Conservation (phyloP, 23 tunicate genomes). For the Oikopleura vanhoeffeni region DNA sequence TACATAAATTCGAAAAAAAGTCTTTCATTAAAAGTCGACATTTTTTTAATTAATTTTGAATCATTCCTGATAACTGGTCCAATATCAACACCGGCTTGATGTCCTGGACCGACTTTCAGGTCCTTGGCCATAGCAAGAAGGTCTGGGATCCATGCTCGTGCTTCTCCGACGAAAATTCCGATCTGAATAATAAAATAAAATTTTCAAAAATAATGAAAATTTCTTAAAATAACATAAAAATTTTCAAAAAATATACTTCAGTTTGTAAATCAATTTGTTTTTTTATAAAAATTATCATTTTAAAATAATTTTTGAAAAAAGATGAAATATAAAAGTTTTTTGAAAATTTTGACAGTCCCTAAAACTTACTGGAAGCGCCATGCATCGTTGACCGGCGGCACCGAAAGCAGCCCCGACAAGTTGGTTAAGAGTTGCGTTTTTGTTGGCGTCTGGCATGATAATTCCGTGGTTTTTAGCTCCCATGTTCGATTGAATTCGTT, state of each 20-base stretch:
- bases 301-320: too few relatives aligned
- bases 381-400: constrained; percentile 94
- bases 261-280: too few relatives aligned
- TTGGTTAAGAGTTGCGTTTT: constrained; percentile 84
- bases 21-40: too few relatives aligned
- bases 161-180: constrained; percentile 83
- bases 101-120: constrained; percentile 41
- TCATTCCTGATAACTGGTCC: constrained; percentile 89
- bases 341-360: too few relatives aligned
- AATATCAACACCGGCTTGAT: constrained; percentile 51
- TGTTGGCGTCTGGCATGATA: constrained; percentile 92
- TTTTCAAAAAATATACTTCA: too few relatives aligned
- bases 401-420: constrained; percentile 98
- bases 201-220: too few relatives aligned
- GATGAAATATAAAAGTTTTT: too few relatives aligned
- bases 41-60: too few relatives aligned
- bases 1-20: too few relatives aligned
- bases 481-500: constrained; percentile 91
- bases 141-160: constrained; percentile 74
- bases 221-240: too few relatives aligned
- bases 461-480: constrained; percentile 98
- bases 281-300: too few relatives aligned
- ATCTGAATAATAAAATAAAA: too few relatives aligned
- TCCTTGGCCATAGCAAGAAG: constrained; percentile 70
- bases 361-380: constrained; percentile 92